Conservation (phyloP, 1,140 invertebrate species). For the Temnothorax longispinosus region DNA sequence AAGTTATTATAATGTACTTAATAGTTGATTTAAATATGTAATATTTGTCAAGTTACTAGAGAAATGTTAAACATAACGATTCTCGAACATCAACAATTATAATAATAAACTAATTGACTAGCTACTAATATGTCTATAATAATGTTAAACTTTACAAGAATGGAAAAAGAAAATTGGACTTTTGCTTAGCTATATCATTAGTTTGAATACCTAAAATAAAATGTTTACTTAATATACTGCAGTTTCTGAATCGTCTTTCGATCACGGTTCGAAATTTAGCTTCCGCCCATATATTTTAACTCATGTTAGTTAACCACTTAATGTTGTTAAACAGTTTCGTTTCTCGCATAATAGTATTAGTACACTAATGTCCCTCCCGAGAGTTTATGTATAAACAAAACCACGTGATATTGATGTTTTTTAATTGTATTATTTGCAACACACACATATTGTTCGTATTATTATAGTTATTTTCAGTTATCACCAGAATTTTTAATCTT, state of each 20-base stretch:
- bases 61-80: neutral
- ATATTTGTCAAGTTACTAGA: neutral
- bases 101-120: neutral
- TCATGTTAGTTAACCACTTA: slow-evolving; percentile 4
- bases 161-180: neutral
- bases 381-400: neutral
- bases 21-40: neutral
- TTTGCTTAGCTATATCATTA: neutral
- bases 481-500: neutral
- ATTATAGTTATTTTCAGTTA: neutral
- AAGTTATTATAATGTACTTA: neutral
- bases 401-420: neutral
- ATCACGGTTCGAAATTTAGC: slow-evolving; percentile 14
- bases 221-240: neutral
- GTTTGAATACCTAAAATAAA: neutral
- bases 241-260: slow-evolving; percentile 1
- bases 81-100: neutral
- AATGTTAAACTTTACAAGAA: neutral
- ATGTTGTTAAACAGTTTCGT: slow-evolving; percentile 20
- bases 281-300: neutral
- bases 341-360: slow-evolving; percentile 24
- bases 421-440: neutral
- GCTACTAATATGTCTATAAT: neutral
- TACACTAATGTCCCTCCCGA: slow-evolving; percentile 1
- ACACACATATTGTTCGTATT: neutral